These are phyloP conservation scores for Lepeophtheirus nordmannii DNA, from an alignment of 2,888 invertebrate species.

Conservation along the genomic window DNA sequence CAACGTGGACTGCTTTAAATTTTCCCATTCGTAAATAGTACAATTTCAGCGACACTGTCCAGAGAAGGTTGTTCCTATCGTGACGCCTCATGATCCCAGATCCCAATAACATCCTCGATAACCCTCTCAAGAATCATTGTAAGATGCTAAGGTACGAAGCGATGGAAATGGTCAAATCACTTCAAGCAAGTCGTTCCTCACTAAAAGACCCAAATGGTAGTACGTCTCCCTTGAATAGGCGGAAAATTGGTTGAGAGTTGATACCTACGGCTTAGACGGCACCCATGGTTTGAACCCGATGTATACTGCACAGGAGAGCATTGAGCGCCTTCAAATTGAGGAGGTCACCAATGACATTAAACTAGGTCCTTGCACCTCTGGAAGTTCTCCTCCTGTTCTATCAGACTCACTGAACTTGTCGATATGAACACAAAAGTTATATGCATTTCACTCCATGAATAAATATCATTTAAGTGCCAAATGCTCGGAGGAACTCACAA, in stretches of 20 bases:
- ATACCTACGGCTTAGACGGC: neutral
- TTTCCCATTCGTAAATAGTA: constrained; percentile 74
- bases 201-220: neutral
- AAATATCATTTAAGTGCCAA: no score
- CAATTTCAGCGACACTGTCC: constrained; percentile 62
- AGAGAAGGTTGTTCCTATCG: constrained; percentile 46
- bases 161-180: constrained; percentile 20
- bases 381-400: neutral
- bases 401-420: neutral
- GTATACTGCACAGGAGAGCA: constrained; percentile 1
- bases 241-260: neutral
- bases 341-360: neutral
- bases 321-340: neutral
- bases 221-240: neutral
- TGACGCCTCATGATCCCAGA: constrained; percentile 23
- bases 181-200: constrained; percentile 18
- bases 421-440: neutral
- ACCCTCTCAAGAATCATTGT: neutral
- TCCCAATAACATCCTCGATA: neutral
- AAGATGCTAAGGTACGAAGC: constrained; percentile 19
- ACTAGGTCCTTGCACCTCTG: neutral
- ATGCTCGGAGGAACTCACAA: no score
- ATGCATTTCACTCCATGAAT: neutral
- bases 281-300: neutral
- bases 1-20: constrained; percentile 59